These are phyloP conservation scores for Allacma fusca DNA, from an alignment of 2,888 invertebrate genomes.

Conservation along the genomic window DNA sequence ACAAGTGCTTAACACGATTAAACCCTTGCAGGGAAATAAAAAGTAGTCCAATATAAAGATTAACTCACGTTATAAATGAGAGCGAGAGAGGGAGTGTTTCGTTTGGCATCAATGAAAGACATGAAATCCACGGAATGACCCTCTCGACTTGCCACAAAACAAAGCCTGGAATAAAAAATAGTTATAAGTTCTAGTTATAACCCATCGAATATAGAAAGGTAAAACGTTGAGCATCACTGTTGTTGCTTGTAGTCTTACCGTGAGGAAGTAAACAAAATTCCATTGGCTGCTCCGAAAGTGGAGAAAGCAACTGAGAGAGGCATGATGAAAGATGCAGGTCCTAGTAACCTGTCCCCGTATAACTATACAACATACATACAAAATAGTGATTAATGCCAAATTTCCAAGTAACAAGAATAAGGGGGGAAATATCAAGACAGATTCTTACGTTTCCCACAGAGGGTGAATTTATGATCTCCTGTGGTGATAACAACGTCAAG, in stretches of 20 bases:
- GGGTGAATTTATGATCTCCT: constrained; percentile 77
- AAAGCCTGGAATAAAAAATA: constrained; percentile 66
- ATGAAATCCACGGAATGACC: constrained; percentile 82
- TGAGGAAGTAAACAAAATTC: constrained; percentile 65
- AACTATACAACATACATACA: too few relatives aligned
- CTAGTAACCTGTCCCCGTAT: constrained; percentile 69
- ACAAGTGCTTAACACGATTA: too few relatives aligned
- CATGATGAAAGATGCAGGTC: constrained; percentile 73
- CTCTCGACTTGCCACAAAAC: constrained; percentile 81
- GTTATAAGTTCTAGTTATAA: neutral
- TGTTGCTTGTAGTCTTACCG: too few relatives aligned
- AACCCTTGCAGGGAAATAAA: too few relatives aligned
- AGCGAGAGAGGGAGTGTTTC: constrained; percentile 81
- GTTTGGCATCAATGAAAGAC: constrained; percentile 78
- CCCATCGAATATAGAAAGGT: too few relatives aligned
- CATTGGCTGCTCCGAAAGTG: constrained; percentile 81
- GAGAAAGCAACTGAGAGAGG: constrained; percentile 80
- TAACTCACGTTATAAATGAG: constrained; percentile 81
- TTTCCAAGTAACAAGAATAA: too few relatives aligned
- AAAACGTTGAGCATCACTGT: too few relatives aligned
- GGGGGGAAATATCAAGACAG: too few relatives aligned
- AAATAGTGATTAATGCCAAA: too few relatives aligned
- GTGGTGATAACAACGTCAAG: constrained; percentile 77
- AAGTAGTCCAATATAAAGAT: too few relatives aligned
- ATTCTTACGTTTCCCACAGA: constrained; percentile 78